A percentile compares a stretch with the other conserved stretches of the same genome.
Evolutionary conservation across 2,888 invertebrate genomes (phyloP).

Genomic region (Ectemnius continuus): DNA sequence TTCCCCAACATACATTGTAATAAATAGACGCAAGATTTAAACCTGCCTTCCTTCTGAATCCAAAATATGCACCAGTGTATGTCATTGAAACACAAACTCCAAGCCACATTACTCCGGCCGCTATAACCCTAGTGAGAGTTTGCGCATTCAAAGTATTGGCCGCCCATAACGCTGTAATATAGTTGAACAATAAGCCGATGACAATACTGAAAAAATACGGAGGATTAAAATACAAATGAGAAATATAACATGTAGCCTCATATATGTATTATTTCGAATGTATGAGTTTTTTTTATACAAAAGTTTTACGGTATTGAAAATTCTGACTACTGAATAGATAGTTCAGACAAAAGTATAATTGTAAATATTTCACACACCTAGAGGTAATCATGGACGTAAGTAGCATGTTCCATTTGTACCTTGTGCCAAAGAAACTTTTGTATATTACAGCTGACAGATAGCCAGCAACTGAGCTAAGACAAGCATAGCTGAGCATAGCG

Average conservation of each 20-base stretch:
- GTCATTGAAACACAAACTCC: slow-evolving; percentile 98
- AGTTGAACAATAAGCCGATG: slow-evolving; percentile 96
- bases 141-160: slow-evolving; percentile 97
- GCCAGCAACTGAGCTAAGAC: slow-evolving; percentile 97
- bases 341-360: slow-evolving; percentile 1
- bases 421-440: slow-evolving; percentile 98
- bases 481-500: slow-evolving; percentile 94
- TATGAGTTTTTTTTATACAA: neutral
- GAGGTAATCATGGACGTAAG: slow-evolving; percentile 98
- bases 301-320: neutral
- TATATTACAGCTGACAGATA: slow-evolving; percentile 98
- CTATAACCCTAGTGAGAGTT: slow-evolving; percentile 97
- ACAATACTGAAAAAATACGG: slow-evolving; percentile 84
- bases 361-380: slow-evolving; percentile 82
- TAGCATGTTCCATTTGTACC: slow-evolving; percentile 99
- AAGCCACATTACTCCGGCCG: slow-evolving; percentile 97
- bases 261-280: too few species aligned
- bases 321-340: neutral
- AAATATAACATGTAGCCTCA: neutral
- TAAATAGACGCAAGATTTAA: neutral
- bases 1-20: neutral
- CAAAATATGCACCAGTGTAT: slow-evolving; percentile 98
- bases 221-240: neutral
- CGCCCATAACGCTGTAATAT: slow-evolving; percentile 98
- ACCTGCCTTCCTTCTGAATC: slow-evolving; percentile 96